Evolutionary conservation across 2,797 vertebrate species (phyloP), one percentile per base, ranked within the genome.

Genomic region (Pristis pectinata): DNA sequence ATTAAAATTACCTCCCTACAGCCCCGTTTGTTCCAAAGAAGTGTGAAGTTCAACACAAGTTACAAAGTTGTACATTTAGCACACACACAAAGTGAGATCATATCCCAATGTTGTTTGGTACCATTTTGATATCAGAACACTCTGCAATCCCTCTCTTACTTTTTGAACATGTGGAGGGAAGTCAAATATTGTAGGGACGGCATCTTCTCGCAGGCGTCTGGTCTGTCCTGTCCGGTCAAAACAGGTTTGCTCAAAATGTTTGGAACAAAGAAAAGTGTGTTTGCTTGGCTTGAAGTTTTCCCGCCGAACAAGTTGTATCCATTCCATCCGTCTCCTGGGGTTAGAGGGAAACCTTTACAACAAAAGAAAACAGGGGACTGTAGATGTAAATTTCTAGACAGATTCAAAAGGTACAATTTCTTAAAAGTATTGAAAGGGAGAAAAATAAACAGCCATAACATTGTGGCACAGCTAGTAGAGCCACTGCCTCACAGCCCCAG

Each of bases 101-200:
- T 72, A 72, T 72, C 30, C 53, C 30, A 56, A 34, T 87, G 24
- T 9, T 85, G 41, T 27, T 53, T 56, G 44, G 49, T 22, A 85
- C 41, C 24, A 53, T 72, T n/a, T 94, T 53, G 41, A 17, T 6
- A 56, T 17, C 30, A 53, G 11, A 76, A 1, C 13, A 22, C 1
- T 53, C 30, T 67, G 37, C 44, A 37, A 67, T 30, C 61, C 61
- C 15, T 10, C 11, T 27, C 96, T 76, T 96, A 96, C 96, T 95
- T 96, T 95, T 94, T 96, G 96, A 95, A 96, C 95, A 95, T 96
- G 96, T 34, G 96, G 95, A 95, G 96, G 96, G 94, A 96, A 97
- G 95, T 96, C 96, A 96, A 97, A 97, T 95, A 97, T 96, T 37
- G 96, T 96, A 94, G 97, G 97, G 94, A 97, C 96, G 92, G 97